Evolutionary conservation across 2,797 vertebrate genomes (phyloP).

Genomic region (Poecilia picta): DNA sequence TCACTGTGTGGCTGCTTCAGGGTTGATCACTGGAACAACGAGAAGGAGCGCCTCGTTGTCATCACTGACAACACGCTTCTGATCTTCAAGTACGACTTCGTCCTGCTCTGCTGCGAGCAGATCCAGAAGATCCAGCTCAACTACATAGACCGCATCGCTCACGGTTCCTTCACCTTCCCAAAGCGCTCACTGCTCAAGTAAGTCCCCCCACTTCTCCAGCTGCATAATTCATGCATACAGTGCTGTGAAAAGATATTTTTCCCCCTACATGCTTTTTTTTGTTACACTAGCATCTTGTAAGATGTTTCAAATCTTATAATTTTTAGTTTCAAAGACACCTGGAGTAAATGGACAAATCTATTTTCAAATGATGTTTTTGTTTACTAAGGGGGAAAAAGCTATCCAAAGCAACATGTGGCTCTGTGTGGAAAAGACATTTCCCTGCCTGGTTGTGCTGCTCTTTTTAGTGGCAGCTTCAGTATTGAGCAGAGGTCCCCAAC

Average conservation of each 20-base stretch:
- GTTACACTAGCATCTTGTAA: too few relatives aligned
- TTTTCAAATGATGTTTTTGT: neutral
- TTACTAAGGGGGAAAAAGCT: neutral
- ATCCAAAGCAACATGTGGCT: neutral
- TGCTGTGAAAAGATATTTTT: neutral
- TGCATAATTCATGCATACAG: neutral
- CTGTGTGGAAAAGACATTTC: neutral
- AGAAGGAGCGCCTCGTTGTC: conserved; percentile 82
- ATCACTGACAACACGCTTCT: conserved; percentile 80
- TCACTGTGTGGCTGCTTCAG: conserved; percentile 52
- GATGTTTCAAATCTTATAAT: neutral
- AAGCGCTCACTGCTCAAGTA: conserved; percentile 81
- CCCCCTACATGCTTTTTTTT: neutral
- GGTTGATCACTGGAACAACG: conserved; percentile 90
- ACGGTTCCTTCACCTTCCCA: conserved; percentile 82
- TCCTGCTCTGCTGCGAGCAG: conserved; percentile 83
- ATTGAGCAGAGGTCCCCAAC: neutral
- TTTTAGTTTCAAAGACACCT: neutral
- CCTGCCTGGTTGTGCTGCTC: neutral
- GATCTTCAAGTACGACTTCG: conserved; percentile 87
- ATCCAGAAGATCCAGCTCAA: conserved; percentile 79
- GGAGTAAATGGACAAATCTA: neutral
- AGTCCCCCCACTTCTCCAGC: conserved; percentile 45
- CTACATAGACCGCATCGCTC: conserved; percentile 74
- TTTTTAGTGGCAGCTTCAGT: neutral